Conservation (phyloP, 2,888 invertebrate genomes). For the Pocota personata region DNA sequence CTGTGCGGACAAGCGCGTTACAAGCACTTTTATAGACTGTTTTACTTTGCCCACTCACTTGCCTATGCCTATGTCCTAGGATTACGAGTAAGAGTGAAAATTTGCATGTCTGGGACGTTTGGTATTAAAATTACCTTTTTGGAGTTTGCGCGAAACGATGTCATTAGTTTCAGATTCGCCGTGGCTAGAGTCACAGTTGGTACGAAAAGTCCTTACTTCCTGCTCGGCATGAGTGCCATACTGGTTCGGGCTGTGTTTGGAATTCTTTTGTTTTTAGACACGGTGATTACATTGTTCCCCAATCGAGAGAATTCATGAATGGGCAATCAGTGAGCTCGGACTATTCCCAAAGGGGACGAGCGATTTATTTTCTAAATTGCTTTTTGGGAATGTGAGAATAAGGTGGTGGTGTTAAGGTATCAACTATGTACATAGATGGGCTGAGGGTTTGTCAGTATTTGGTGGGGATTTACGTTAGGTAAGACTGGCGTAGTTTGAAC, state of each 20-base stretch:
- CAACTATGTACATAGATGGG: conserved; percentile 35
- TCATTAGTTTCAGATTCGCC: conserved; percentile 63
- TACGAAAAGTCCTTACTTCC: conserved; percentile 57
- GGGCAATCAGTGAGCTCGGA: conserved; percentile 62
- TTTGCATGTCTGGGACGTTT: conserved; percentile 65
- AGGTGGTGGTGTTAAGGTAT: conserved; percentile 53
- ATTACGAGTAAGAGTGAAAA: conserved; percentile 48
- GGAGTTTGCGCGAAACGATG: conserved; percentile 68
- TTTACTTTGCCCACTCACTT: conserved; percentile 42
- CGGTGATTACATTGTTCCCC: conserved; percentile 70
- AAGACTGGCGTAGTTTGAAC: too few relatives aligned
- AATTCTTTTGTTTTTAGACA: conserved; percentile 70
- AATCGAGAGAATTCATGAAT: conserved; percentile 71
- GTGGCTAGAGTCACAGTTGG: conserved; percentile 29
- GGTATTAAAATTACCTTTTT: conserved; percentile 69
- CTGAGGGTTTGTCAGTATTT: not conserved
- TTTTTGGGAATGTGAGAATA: conserved; percentile 45
- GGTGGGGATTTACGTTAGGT: not conserved
- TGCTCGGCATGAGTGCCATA: conserved; percentile 38
- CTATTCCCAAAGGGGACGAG: conserved; percentile 60
- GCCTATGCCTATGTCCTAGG: conserved; percentile 28
- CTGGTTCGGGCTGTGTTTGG: conserved; percentile 26
- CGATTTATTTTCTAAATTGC: conserved; percentile 68
- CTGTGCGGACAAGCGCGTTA: conserved; percentile 39
- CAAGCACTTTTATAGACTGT: conserved; percentile 37